Base-by-base conservation (phyloP, 2,113 vertebrate genomes). In the Micromys minutus region DNA sequence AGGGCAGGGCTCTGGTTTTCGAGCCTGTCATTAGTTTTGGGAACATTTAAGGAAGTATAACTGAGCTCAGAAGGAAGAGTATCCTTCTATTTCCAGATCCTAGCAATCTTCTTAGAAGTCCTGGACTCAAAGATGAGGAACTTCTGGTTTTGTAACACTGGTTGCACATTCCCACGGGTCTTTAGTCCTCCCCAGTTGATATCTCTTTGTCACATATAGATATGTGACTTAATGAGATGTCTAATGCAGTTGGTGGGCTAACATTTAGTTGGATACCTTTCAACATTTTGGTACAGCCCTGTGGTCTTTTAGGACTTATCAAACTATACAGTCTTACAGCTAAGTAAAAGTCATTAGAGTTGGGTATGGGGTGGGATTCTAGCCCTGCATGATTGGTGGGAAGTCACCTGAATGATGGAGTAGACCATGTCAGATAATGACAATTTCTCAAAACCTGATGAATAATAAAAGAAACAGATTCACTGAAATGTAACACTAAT, bases 201-300 rank as follows among this genome's bases (percentile, higher is more conserved):
- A 87, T 89, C 76, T 79, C 47, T 91, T 45, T 91, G 42, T 91
- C 69, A 13, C 4, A 8, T 10, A 11, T 57, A 75, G 29, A 50
- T n/a, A 15, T n/a, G 55, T 83, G 21, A 84, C 77, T 93, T 91
- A 16, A 31, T 36, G 86, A 75, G 77, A 79, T 86, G 29, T 21
- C 13, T 65, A 34, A 34, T 2, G 8, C 13, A 91, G 0, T 71
- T 80, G 63, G 59, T 84, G 36, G 61, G 87, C 1, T 39, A n/a
- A 0, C 21, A 15, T 15, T 52, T n/a, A 13, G 36, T n/a, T 13
- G 15, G 42, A 76, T 0, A 5, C 47, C 39, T n/a, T 86, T 61
- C n/a, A 90, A 36, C 0, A 29, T 42, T 50, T 71, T 15, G 39
- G 29, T 19, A 72, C 34, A 72, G 36, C 1, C 89, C 13, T 79